Conservation (phyloP, 2,888 invertebrate species). For the Synanthedon formicaeformis region DNA sequence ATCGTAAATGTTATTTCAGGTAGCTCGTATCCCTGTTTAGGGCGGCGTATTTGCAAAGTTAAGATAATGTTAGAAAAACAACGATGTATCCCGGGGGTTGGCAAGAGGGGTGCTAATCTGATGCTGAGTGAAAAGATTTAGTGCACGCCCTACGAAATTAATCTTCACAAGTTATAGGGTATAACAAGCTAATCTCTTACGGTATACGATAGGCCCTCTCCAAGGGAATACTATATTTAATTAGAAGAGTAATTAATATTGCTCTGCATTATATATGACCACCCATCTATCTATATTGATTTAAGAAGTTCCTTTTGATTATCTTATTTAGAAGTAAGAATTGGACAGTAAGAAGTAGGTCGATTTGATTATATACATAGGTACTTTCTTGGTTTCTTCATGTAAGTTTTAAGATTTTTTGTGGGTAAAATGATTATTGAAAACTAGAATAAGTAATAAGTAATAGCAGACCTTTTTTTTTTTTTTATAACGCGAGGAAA, state of each 20-base stretch:
- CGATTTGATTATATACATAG: no score
- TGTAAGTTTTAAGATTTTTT: no score
- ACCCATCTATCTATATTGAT: no score
- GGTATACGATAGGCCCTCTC: constrained; percentile 4
- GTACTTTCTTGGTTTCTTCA: no score
- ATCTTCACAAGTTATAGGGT: constrained; percentile 25
- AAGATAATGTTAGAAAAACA: constrained; percentile 58
- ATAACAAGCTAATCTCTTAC: constrained; percentile 9
- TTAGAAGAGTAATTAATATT: constrained; percentile 7
- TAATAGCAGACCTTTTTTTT: no score
- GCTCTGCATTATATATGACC: not conserved
- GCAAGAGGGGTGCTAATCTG: constrained; percentile 45
- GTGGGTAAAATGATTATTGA: no score
- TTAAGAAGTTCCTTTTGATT: no score
- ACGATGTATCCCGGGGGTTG: constrained; percentile 40
- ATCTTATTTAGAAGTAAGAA: no score
- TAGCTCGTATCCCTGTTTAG: constrained; percentile 18
- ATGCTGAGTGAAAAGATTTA: constrained; percentile 60
- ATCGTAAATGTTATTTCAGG: constrained; percentile 27
- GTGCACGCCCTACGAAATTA: constrained; percentile 43
- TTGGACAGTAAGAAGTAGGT: no score
- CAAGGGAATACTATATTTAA: constrained; percentile 10
- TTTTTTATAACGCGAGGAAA: no score
- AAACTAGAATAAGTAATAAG: no score
- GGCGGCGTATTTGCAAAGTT: constrained; percentile 38